Evolutionary conservation across 1,140 invertebrate species (phyloP), one percentile per base, ranked within the genome.

Genomic region (Zeugodacus cucurbitae): DNA sequence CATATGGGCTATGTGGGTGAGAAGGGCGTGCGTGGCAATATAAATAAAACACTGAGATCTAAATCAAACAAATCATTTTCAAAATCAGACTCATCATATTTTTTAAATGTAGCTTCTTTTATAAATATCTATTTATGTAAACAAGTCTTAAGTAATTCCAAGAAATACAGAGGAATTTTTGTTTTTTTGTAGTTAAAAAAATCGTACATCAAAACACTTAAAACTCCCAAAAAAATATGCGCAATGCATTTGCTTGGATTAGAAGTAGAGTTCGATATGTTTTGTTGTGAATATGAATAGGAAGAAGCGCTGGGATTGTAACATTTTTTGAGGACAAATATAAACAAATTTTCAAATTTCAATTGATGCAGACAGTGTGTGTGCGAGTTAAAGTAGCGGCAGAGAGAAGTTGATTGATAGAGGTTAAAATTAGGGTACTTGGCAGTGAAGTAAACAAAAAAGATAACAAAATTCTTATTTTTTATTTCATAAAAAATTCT

Each of bases 51-150:
- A 32, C 34, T 74, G 67, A 67, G 14, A 6, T 48, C 41, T 48
- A 78, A 88, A 88, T 34, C 88, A 88, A 88, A 88, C 88, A 88
- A 88, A 88, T 88, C 54, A 86, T 59, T 86, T 86, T 59, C 44
- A 48, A 78, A 82, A 82, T 82, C 74, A 48, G 41, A 22, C 41
- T 5, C n/a, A 48, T 82, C 74, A 82, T 82, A 82, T 82, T 82
- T 82, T 82, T 82, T 82, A 26, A 82, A 54, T 14, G 41, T 26
- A 41, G 32, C 17, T 14, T 54, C 62, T 34, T 70, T 70, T 34
- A 37, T 70, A 70, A 5, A 34, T 70, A 70, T 32, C 14, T 70
- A 20, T 70, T 10, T 34, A 10, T 70, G 10, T 34, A 82, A 82
- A 82, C 74, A 82, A 48, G n/a, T 26, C 74, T 34, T 48, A 82